These are phyloP conservation scores for Malthinus seriepunctatus DNA, from an alignment of 2,888 invertebrate genomes.

Conservation along the genomic window DNA sequence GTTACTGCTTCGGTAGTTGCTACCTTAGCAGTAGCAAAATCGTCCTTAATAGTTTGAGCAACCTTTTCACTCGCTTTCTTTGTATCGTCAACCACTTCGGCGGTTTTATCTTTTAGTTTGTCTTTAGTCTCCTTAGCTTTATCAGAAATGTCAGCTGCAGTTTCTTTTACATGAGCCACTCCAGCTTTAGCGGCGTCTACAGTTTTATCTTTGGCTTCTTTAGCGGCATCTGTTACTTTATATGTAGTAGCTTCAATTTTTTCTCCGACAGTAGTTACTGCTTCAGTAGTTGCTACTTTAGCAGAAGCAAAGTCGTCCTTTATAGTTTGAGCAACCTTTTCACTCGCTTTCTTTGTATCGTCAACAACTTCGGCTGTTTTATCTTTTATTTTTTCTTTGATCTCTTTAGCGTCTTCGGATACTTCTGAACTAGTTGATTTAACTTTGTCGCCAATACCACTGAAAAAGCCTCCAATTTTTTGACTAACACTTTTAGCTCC, in stretches of 20 bases:
- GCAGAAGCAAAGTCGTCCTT: conserved; percentile 5
- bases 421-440: not conserved
- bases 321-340: not conserved
- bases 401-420: conserved; percentile 14
- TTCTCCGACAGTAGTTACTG: conserved; percentile 21
- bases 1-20: not conserved
- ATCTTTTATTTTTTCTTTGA: conserved; percentile 8
- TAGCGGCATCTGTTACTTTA: conserved; percentile 21
- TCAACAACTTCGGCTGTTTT: conserved; percentile 3
- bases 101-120: conserved; percentile 6
- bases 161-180: conserved; percentile 10
- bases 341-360: not conserved
- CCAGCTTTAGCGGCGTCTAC: conserved; percentile 14
- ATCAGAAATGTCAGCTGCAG: conserved; percentile 25
- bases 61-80: not conserved
- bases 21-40: conserved; percentile 37
- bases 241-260: conserved; percentile 13
- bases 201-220: conserved; percentile 9
- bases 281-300: conserved; percentile 17
- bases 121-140: conserved; percentile 17
- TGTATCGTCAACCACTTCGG: conserved; percentile 15
- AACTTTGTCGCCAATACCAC: conserved; percentile 22
- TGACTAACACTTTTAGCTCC: conserved; percentile 7
- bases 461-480: conserved; percentile 30
- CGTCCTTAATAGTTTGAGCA: conserved; percentile 10